A percentile compares a stretch with the other conserved stretches of the same genome.
phyloP scores from a whole-genome alignment of 2,888 invertebrate genomes.

The Deilephila elpenor region DNA sequence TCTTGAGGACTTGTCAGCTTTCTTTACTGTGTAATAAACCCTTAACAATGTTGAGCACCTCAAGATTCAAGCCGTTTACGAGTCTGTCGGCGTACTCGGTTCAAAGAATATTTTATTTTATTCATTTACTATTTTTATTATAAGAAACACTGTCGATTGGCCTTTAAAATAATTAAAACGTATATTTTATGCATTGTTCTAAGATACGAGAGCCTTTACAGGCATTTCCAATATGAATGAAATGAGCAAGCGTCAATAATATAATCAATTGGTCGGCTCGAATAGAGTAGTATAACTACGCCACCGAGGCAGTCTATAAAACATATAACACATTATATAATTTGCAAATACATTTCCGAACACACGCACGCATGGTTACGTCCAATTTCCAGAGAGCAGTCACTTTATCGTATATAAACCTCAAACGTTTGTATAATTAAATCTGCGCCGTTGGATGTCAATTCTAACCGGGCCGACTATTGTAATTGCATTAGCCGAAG shows the following conservation, averaged over 20 bases:
- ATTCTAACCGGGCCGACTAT: constrained; percentile 11
- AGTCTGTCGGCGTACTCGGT: not conserved
- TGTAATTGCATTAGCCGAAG: constrained; percentile 11
- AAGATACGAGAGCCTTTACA: no score
- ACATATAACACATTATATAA: no score
- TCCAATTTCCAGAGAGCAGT: not conserved
- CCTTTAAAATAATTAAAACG: no score
- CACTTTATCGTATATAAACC: not conserved
- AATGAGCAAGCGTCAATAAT: no score
- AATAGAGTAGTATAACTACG: no score
- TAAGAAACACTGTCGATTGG: no score
- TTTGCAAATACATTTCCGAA: no score
- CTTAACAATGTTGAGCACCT: constrained; percentile 4
- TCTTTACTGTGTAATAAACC: constrained; percentile 19
- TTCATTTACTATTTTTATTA: no score
- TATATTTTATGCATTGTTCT: no score
- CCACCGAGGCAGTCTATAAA: no score
- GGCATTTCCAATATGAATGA: no score
- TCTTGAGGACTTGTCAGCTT: constrained; percentile 15
- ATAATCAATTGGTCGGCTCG: no score
- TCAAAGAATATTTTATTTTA: not conserved
- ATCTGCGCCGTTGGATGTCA: not conserved
- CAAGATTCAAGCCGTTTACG: not conserved
- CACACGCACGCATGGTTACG: not conserved
- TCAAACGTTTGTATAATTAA: constrained; percentile 23